Percentiles rank a stretch among this genome's conserved stretches.
Conservation (phyloP, 37 sponge, comb jelly and placozoan species). For the Chondrilla cf. caribensis region DNA sequence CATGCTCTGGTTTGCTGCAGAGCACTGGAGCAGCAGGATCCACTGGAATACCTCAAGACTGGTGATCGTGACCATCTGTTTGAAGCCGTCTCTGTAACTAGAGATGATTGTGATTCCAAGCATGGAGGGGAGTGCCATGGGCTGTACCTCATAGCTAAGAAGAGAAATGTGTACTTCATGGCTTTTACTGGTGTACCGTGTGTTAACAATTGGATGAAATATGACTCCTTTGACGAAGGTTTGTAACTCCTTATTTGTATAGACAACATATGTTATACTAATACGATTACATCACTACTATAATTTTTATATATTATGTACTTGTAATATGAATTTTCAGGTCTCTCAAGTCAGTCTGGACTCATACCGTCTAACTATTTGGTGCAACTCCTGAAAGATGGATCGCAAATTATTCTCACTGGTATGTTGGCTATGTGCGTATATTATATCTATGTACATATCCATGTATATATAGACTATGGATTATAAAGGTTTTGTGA, state of each 20-base stretch:
- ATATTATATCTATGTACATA: too few relatives aligned
- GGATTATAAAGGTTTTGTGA: too few relatives aligned
- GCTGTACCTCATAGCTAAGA: background rate
- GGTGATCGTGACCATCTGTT: background rate
- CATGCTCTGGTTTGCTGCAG: conserved; percentile 8
- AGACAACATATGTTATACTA: too few relatives aligned
- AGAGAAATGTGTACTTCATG: background rate
- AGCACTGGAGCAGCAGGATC: background rate
- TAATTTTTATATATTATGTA: too few relatives aligned
- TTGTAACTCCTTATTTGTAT: too few relatives aligned
- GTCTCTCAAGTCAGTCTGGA: conserved; percentile 27
- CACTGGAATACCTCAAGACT: background rate
- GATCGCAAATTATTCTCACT: conserved; percentile 44
- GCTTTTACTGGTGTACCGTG: too few relatives aligned
- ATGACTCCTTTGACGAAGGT: too few relatives aligned
- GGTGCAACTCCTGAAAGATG: conserved; percentile 36
- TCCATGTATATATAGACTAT: too few relatives aligned
- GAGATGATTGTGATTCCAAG: background rate
- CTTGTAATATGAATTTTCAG: too few relatives aligned
- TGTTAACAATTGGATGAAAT: too few relatives aligned
- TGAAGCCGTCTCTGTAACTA: background rate
- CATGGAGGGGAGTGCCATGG: background rate
- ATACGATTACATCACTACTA: too few relatives aligned
- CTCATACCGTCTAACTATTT: conserved; percentile 50
- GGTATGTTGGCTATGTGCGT: conserved; percentile 20